Conservation (phyloP, 2,797 vertebrate species). For the Melanotaenia boesemani region DNA sequence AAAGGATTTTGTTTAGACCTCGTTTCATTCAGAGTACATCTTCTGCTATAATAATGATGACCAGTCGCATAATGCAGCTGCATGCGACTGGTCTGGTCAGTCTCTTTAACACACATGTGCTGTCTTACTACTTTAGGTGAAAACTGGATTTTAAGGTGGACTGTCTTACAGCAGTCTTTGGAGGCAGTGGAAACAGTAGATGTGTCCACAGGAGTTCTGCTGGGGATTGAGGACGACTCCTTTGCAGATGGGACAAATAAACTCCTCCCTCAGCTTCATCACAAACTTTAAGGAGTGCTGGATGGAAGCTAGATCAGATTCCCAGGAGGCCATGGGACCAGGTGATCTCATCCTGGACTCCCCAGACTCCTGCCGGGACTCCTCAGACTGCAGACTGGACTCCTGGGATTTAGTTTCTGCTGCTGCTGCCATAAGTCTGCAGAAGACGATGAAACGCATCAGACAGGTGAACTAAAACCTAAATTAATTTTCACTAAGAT, state of each 20-base stretch:
- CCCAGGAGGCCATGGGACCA: slow-evolving; percentile 78
- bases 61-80: too few species aligned
- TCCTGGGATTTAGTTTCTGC: not conserved
- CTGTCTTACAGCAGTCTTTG: slow-evolving; percentile 83
- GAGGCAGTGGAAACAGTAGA: slow-evolving; percentile 91
- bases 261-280: slow-evolving; percentile 86
- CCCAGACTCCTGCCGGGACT: slow-evolving; percentile 29
- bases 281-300: slow-evolving; percentile 83
- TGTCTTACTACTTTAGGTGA: too few species aligned
- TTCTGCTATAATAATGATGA: too few species aligned
- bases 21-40: too few species aligned
- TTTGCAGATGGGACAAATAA: slow-evolving; percentile 87
- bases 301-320: slow-evolving; percentile 80
- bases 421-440: slow-evolving; percentile 47
- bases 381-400: slow-evolving; percentile 14
- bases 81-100: too few species aligned
- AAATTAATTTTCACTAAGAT: too few species aligned
- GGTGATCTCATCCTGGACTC: slow-evolving; percentile 77
- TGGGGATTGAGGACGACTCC: slow-evolving; percentile 90
- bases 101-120: too few species aligned
- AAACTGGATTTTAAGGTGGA: slow-evolving; percentile 12
- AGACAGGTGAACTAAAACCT: too few species aligned
- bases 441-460: slow-evolving; percentile 1
- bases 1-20: too few species aligned
- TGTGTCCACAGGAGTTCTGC: slow-evolving; percentile 93